Evolutionary conservation across 2,113 vertebrate genomes (phyloP).

Genomic region (Pteropus alecto): DNA sequence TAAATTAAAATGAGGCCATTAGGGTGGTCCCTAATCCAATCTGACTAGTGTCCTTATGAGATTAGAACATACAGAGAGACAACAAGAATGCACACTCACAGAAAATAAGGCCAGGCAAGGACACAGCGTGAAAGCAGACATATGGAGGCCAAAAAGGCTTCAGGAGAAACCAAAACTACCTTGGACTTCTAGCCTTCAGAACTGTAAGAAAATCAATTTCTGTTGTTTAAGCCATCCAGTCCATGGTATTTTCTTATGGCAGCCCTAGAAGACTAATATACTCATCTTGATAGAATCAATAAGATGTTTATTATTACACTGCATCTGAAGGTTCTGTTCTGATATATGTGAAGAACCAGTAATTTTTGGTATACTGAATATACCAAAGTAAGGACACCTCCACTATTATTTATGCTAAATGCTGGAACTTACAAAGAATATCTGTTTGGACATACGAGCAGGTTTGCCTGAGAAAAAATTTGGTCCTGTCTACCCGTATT

Average conservation of each 20-base stretch:
- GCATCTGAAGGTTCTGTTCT: not conserved
- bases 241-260: not conserved
- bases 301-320: not conserved
- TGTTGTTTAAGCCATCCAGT: not conserved
- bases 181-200: not conserved
- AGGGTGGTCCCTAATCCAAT: not conserved
- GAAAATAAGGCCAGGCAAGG: not conserved
- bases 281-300: not conserved
- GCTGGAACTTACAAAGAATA: not conserved
- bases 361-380: not conserved
- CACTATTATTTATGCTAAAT: not conserved
- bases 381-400: not conserved
- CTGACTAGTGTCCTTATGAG: not conserved
- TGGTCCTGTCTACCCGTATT: not conserved
- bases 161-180: not conserved
- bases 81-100: not conserved
- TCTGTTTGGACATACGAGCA: not conserved
- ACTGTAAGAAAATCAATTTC: not conserved
- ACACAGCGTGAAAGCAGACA: not conserved
- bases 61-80: not conserved
- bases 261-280: not conserved
- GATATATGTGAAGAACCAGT: not conserved
- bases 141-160: not conserved
- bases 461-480: not conserved
- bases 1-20: not conserved